Percentiles rank a stretch among this genome's conserved stretches.
phyloP scores from a whole-genome alignment of 2,113 vertebrate genomes.

The Galbula dea region DNA sequence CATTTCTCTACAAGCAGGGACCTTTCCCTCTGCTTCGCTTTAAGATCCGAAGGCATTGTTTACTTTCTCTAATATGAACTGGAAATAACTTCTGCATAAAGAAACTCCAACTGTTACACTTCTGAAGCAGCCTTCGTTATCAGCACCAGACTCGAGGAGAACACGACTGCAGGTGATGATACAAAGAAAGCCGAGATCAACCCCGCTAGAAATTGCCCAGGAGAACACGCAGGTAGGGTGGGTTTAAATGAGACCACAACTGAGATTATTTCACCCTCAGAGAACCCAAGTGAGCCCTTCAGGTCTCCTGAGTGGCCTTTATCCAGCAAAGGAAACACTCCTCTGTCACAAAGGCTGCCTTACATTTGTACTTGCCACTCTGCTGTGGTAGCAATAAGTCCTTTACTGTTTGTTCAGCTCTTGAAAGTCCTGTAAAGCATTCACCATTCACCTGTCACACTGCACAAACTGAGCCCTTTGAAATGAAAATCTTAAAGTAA shows the following conservation, averaged over 20 bases:
- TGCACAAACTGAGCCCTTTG: slow-evolving; percentile 57
- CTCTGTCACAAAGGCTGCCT: slow-evolving; percentile 6
- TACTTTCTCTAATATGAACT: slow-evolving; percentile 16
- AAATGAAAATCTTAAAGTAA: slow-evolving; percentile 61
- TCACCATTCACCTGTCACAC: slow-evolving; percentile 52
- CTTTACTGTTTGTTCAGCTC: slow-evolving; percentile 60
- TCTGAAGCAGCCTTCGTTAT: slow-evolving; percentile 18
- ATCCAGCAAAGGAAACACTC: neutral
- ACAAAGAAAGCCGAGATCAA: slow-evolving; percentile 3
- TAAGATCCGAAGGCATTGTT: slow-evolving; percentile 3
- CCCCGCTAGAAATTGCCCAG: slow-evolving; percentile 26
- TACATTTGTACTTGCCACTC: neutral
- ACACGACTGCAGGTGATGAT: neutral
- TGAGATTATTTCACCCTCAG: neutral
- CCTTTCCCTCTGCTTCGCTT: neutral
- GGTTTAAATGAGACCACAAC: slow-evolving; percentile 7
- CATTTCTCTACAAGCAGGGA: neutral
- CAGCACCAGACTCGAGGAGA: slow-evolving; percentile 13
- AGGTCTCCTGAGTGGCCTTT: neutral
- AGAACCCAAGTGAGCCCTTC: neutral
- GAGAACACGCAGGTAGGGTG: neutral
- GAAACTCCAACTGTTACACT: slow-evolving; percentile 41
- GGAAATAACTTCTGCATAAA: slow-evolving; percentile 24
- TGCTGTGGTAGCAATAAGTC: neutral
- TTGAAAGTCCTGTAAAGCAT: slow-evolving; percentile 58